Base-by-base conservation (phyloP, 64 coral and sea anemone species). In the Montipora efflorescens region DNA sequence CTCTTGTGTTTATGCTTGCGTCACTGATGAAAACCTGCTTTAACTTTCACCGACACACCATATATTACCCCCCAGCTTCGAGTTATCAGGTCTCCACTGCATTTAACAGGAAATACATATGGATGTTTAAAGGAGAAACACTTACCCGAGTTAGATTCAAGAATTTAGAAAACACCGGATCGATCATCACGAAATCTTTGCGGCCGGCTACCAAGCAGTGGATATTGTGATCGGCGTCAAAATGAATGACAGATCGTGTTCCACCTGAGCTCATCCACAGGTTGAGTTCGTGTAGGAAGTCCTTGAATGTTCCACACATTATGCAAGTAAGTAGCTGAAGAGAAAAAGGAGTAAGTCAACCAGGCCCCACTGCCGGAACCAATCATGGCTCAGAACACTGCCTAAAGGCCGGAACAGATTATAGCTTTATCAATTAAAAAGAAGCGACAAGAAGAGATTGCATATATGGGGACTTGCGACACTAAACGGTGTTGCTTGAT, bases 261-360 rank as follows among this genome's bases (percentile, higher is more conserved):
- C 97, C 97, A 9, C 97, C 97, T 48, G 95, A 96, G 50, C 97
- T 95, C 74, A 99, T 99, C 97, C 97, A 99, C 16, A 99, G 78
- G 79, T 99, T 99, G 10, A 95, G 95, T 55, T 99, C 97, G 19
- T 99, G 97, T 68, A 99, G 52, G 78, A 92, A 99, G 84, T 99
- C 87, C 48, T 78, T 77, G 28, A 99, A 99, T 67, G 97, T 99
- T 5, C 97, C 97, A 78, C 97, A 99, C 67, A 99, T 46, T 6
- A 98, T 59, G 21, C 92, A 94, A 14, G 89, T 67, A 51, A 91
- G 90, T 9, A 95, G 70, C 96, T 98, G 22, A 8, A 79, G 50
- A 52, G 3, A 12, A 12, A 64, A 64, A 12, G 61, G 14, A 12
- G 53, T 6, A 57, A 57, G 53, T 11, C 53, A 36, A 36, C 36